These are phyloP conservation scores for Danionella dracula DNA, from an alignment of 2,797 vertebrate species.

Conservation along the genomic window DNA sequence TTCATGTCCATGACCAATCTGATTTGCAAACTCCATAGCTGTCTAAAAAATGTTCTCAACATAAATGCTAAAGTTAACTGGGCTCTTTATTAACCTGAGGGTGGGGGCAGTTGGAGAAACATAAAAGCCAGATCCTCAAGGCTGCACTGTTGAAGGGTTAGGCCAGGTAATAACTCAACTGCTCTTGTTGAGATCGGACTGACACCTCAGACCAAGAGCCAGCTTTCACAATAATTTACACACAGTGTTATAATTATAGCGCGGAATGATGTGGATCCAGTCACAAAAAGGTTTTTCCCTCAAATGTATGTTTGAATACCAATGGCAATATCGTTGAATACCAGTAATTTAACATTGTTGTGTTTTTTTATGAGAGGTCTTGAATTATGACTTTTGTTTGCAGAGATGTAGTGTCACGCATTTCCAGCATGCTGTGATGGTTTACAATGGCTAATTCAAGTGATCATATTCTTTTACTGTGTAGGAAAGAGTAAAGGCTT, in stretches of 20 bases:
- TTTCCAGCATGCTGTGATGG: neutral
- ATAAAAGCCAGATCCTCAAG: slow-evolving; percentile 9
- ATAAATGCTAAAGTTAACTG: slow-evolving; percentile 18
- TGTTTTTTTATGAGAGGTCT: neutral
- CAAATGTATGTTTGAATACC: neutral
- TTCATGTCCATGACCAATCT: neutral
- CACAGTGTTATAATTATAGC: neutral
- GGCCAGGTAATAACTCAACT: neutral
- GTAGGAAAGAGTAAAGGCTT: neutral
- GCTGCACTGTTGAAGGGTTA: neutral
- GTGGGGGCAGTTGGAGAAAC: neutral
- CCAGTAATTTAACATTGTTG: neutral
- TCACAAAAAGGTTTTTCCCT: neutral
- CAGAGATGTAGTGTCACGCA: neutral
- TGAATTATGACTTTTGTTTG: neutral
- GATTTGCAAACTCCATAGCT: neutral
- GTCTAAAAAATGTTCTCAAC: neutral
- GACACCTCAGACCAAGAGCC: neutral
- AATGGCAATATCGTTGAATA: neutral
- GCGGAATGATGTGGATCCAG: neutral
- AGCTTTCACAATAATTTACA: neutral
- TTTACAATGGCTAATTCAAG: neutral
- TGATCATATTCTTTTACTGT: neutral
- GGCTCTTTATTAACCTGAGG: neutral
- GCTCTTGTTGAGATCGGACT: neutral